phyloP scores from a whole-genome alignment of 37 sponge, comb jelly and placozoan species.

The Theonella swinhoei region DNA sequence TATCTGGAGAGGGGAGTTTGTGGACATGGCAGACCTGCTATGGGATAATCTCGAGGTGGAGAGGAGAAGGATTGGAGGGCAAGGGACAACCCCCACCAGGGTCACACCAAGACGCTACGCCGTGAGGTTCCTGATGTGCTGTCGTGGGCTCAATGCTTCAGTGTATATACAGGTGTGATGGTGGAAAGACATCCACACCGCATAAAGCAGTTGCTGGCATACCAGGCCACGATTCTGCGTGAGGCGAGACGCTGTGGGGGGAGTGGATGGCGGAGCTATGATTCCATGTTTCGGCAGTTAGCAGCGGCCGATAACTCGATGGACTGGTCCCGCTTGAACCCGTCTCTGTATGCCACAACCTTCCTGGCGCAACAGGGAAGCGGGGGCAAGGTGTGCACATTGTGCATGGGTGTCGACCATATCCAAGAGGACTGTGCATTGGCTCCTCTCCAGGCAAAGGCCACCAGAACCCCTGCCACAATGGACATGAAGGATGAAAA shows the following conservation, averaged over 20 bases:
- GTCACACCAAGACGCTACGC: neutral
- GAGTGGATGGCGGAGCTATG: constrained; percentile 13
- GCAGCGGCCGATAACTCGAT: neutral
- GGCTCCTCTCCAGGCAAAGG: neutral
- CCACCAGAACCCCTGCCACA: too few relatives aligned
- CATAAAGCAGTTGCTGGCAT: neutral
- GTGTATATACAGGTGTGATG: neutral
- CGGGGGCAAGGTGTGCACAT: neutral
- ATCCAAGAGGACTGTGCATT: neutral
- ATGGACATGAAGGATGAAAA: neutral
- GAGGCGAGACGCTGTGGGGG: constrained; percentile 12
- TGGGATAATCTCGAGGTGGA: constrained; percentile 3
- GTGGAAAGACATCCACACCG: neutral
- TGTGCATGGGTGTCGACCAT: neutral
- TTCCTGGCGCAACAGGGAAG: neutral
- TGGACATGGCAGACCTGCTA: neutral
- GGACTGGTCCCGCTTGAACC: constrained; percentile 1
- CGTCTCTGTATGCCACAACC: neutral
- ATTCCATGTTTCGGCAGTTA: constrained; percentile 4
- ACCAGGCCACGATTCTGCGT: constrained; percentile 1
- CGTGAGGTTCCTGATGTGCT: constrained; percentile 12
- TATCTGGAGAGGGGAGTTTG: neutral
- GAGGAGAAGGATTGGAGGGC: neutral
- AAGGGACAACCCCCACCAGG: too few relatives aligned
- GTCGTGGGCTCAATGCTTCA: neutral